Evolutionary conservation across 2,888 invertebrate species (phyloP).

Genomic region (Meloe dianella): DNA sequence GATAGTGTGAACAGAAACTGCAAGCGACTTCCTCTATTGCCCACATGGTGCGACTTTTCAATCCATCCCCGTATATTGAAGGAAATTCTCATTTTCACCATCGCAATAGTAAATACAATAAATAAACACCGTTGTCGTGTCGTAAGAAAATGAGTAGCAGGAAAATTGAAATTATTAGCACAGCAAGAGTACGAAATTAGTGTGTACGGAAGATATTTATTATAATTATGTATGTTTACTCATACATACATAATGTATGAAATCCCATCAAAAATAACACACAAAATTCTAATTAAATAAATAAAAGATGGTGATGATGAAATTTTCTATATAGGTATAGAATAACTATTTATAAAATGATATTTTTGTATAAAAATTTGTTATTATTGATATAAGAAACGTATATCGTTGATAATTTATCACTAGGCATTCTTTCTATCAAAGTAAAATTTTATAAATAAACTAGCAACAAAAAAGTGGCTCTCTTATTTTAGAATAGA

Average conservation of each 20-base stretch:
- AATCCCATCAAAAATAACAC: slow-evolving; percentile 1
- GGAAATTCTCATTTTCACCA: not conserved
- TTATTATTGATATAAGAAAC: not conserved
- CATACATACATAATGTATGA: not conserved
- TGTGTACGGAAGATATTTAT: slow-evolving; percentile 9
- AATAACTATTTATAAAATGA: slow-evolving; percentile 7
- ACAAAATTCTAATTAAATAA: slow-evolving; percentile 6
- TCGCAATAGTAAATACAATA: not conserved
- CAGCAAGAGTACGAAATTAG: slow-evolving; percentile 2
- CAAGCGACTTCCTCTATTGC: too few relatives aligned
- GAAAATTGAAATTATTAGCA: slow-evolving; percentile 1
- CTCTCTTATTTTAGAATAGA: not conserved
- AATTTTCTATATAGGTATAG: not conserved
- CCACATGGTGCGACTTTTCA: not conserved
- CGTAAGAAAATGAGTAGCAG: not conserved
- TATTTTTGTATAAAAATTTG: not conserved
- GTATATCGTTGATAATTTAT: too few relatives aligned
- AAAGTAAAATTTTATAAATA: too few relatives aligned
- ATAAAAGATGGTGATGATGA: slow-evolving; percentile 6
- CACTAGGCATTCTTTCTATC: too few relatives aligned
- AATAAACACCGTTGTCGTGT: not conserved
- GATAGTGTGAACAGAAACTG: too few relatives aligned
- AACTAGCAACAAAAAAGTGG: too few relatives aligned
- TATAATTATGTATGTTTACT: slow-evolving; percentile 3
- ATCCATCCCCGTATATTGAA: not conserved